Evolutionary conservation across 1,140 invertebrate genomes (phyloP), one percentile per base, ranked within the genome.

Genomic region (Melanaphis sacchari): DNA sequence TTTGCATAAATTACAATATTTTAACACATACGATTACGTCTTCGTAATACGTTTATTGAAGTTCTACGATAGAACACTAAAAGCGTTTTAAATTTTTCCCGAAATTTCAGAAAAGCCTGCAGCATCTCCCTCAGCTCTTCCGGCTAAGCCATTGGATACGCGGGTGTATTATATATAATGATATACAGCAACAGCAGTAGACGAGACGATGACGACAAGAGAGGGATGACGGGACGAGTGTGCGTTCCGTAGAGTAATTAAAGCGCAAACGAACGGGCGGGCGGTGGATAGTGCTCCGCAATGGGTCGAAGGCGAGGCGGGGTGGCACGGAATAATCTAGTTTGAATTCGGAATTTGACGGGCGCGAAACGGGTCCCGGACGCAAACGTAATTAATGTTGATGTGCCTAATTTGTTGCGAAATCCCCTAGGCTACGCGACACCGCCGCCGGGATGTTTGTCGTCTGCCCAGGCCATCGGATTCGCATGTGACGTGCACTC

Each of bases 311-410:
- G 41, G 11, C 24, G 41, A 31, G 26, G 26, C 1, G 41, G 26
- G 9, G 41, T 18, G 11, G 84, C 22, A 52, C 36, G 54, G 89
- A 66, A 90, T 90, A 90, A 66, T 90, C 89, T 90, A 90, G 89
- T 90, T 90, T 41, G 89, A 90, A 90, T 90, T 90, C 6, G 54
- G 89, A 90, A 90, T 90, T 90, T 90, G 89, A 90, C 89, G 89
- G 88, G 88, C 88, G 88, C 46, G 88, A 54, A 89, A 89, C 88
- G 49, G 89, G 88, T 52, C 38, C 52, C 88, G 49, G 40, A 54
- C 89, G 38, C 89, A 66, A 90, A 90, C 89, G 89, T 90, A 90
- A 90, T 90, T 90, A 90, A 90, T 66, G 89, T 66, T 90, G 89
- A 90, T 66, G 89, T 41, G 89, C 36, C 89, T 90, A 90, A 90